phyloP scores from a whole-genome alignment of 1,140 invertebrate genomes.

The Lordiphosa mommai region DNA sequence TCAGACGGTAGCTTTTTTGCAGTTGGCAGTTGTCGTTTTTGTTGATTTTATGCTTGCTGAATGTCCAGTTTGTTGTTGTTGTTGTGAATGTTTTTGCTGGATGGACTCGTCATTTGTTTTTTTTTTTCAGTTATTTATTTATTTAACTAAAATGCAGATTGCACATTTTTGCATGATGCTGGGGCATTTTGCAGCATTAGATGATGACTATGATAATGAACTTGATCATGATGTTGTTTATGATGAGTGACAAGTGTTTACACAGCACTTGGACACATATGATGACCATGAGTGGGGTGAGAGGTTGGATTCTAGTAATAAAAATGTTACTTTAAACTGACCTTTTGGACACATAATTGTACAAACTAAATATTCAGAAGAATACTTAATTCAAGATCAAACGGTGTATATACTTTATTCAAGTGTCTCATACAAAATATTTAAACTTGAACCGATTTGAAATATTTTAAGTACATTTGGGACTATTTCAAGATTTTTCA shows the following conservation, averaged over 20 bases:
- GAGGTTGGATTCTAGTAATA: no score
- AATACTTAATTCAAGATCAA: no score
- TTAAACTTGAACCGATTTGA: no score
- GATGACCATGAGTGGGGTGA: no score
- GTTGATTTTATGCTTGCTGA: conserved; percentile 28
- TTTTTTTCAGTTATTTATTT: conserved; percentile 35
- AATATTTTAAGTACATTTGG: no score
- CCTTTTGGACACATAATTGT: no score
- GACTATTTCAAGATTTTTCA: no score
- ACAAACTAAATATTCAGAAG: no score
- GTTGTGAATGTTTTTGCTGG: conserved; percentile 14
- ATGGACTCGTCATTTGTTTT: conserved; percentile 21
- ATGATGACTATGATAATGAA: conserved; percentile 9
- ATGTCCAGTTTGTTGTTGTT: conserved; percentile 44
- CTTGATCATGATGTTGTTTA: conserved; percentile 2
- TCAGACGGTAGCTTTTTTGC: background rate
- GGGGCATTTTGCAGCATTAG: conserved; percentile 21
- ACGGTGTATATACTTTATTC: no score
- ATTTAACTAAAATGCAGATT: conserved; percentile 53
- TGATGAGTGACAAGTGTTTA: conserved; percentile 18
- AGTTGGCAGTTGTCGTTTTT: conserved; percentile 34
- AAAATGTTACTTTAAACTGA: no score
- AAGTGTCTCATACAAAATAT: no score
- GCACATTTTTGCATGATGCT: conserved; percentile 34
- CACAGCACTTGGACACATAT: conserved; percentile 5